Percentiles rank a stretch among this genome's conserved stretches.
These are phyloP conservation scores for Eonycteris spelaea DNA, from an alignment of 2,113 vertebrate species.

Conservation along the genomic window DNA sequence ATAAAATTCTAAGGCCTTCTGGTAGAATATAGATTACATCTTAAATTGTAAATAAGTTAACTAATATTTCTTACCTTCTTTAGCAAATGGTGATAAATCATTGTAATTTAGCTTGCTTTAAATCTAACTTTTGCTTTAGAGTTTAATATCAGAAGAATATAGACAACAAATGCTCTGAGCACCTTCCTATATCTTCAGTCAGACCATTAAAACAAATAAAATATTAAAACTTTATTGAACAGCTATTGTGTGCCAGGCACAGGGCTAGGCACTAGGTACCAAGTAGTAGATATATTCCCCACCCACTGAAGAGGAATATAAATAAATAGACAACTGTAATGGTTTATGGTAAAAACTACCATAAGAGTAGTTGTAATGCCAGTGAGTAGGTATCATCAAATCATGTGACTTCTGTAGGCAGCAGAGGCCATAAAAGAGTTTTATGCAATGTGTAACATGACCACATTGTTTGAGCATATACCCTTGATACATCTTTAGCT, in stretches of 20 bases:
- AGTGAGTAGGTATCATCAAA: background rate
- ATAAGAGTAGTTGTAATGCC: background rate
- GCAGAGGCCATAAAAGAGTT: background rate
- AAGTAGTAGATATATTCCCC: background rate
- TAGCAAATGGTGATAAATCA: background rate
- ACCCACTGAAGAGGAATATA: background rate
- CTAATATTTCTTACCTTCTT: background rate
- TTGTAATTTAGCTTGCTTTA: background rate
- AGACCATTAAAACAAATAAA: background rate
- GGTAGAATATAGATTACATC: accelerated
- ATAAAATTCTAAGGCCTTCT: background rate
- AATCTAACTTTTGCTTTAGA: background rate
- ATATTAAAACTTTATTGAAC: background rate
- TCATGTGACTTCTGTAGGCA: background rate
- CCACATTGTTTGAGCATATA: background rate
- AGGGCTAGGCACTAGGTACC: background rate
- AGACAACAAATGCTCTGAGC: background rate
- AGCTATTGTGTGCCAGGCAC: background rate
- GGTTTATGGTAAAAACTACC: background rate
- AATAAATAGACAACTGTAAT: background rate
- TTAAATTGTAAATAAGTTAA: background rate
- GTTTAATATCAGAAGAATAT: background rate
- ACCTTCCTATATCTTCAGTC: background rate
- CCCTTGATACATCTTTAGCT: background rate
- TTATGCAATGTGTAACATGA: background rate